A percentile compares a stretch with the other conserved stretches of the same genome.
Evolutionary conservation across 2,113 vertebrate genomes (phyloP).

Genomic region (Chamaetylas fuelleborni): DNA sequence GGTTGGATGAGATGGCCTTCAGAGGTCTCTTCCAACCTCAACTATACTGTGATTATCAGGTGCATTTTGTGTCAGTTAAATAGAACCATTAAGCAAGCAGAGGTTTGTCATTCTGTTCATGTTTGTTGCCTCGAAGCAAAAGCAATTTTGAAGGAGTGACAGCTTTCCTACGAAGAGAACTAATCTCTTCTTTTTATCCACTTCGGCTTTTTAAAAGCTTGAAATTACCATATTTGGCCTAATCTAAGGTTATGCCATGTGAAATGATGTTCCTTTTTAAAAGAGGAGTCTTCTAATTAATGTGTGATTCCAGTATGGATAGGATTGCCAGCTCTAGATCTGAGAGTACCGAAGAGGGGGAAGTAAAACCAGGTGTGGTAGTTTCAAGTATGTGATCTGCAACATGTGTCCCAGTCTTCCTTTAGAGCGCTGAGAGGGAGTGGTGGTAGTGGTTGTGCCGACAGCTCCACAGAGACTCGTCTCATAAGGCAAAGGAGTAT

Average conservation of each 20-base stretch:
- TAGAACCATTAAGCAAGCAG: not conserved
- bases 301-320: not conserved
- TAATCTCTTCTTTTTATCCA: not conserved
- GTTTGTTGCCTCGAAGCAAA: not conserved
- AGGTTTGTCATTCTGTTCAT: rapidly evolving
- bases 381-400: not conserved
- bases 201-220: not conserved
- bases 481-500: not conserved
- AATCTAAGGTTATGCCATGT: not conserved
- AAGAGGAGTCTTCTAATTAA: not conserved
- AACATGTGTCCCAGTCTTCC: not conserved
- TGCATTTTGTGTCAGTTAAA: not conserved
- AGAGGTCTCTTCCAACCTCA: not conserved
- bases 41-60: not conserved
- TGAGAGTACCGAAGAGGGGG: not conserved
- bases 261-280: not conserved
- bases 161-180: not conserved
- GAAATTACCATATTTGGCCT: not conserved
- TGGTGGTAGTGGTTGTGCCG: not conserved
- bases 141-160: not conserved
- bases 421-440: not conserved
- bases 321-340: not conserved
- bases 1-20: not conserved
- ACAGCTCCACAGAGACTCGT: not conserved
- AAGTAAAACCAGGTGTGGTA: not conserved